Evolutionary conservation across 2,797 vertebrate genomes (phyloP), one percentile per base, ranked within the genome.

Genomic region (Peromyscus nudipes): DNA sequence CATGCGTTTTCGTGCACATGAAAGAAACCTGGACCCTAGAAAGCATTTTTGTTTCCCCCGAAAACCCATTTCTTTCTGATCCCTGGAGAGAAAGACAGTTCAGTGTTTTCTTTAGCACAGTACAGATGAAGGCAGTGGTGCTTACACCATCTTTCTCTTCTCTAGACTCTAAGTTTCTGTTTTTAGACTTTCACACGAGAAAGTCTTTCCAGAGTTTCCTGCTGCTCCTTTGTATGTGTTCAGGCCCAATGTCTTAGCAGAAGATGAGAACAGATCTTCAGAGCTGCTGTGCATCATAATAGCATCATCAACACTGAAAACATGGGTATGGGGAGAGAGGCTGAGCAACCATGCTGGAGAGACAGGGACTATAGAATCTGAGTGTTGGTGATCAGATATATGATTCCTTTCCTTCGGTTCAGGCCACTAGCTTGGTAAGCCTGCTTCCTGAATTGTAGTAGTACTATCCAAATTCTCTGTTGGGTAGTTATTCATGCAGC

Each of bases 161-260:
- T 94, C 67, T 92, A 96, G 91, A 96, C 67, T 91, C 46, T 93
- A n/a, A 12, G 49, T 85, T 97, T 96, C 97, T 75, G 62, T 92
- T 96, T 97, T 98, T 95, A 97, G 95, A 76, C 43, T 88, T 96
- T 96, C 94, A 94, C 88, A 95, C 87, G 91, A 89, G 89, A 21
- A 95, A 92, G 91, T 89, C 91, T 95, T 97, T 96, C 95, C 85
- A 76, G 83, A 96, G 89, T 86, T 92, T 94, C 94, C 86, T 95
- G 91, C 96, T 98, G 96, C 91, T 98, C 94, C 76, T 96, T 97
- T 97, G 96, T 96, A 81, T 93, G 87, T 79, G 83, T 91, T 97
- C 93, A 96, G 97, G 94, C 94, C 82, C 92, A 93, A 9, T 95
- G 90, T 96, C 96, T 96, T 82, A 97, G 92, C 92, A 96, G 83